Evolutionary conservation across 2,888 invertebrate genomes (phyloP), one percentile per base, ranked within the genome.

Genomic region (Caenorhabditis doughertyi): DNA sequence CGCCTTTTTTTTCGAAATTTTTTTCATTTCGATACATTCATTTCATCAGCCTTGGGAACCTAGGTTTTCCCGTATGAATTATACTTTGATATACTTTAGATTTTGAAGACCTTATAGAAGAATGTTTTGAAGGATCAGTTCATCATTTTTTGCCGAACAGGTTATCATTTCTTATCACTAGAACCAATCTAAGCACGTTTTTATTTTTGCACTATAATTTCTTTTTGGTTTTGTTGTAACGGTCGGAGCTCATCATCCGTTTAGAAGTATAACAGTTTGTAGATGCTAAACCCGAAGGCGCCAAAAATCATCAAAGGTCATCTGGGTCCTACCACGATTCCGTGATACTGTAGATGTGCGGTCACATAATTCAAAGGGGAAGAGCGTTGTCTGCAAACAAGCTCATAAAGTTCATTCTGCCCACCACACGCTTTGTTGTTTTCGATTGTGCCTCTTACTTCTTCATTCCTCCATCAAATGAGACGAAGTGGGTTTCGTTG

Each of bases 1-100:
- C 84, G 79, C 84, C 68, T 62, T 74, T 65, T 79, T 68, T 72
- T 74, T 77, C 65, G 25, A 21, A 56, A 74, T 64, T 74, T 76
- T 58, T 67, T 65, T 27, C 32, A 42, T 25, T 23, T 21, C 23
- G 13, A 18, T 25, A n/a, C 39, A 18, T 42, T 23, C 39, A 13
- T 39, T 27, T 62, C 42, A 27, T 29, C 72, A 5, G 18, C 32
- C 11, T 44, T 18, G 7, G 70, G 39, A 42, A 56, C 56, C 29
- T 13, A 42, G 27, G 7, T 16, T 3, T 56, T 3, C 27, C 21
- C 18, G 5, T 13, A 1, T 21, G 13, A 7, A 51, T 3, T 51
- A 27, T 27, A 55, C 29, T 27, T 60, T 60, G 13, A 21, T n/a
- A 27, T n/a, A n/a, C n/a, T n/a, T n/a, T n/a, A n/a, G n/a, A n/a